Conservation (phyloP, 2,113 vertebrate genomes). For the Oryzias woworae region DNA sequence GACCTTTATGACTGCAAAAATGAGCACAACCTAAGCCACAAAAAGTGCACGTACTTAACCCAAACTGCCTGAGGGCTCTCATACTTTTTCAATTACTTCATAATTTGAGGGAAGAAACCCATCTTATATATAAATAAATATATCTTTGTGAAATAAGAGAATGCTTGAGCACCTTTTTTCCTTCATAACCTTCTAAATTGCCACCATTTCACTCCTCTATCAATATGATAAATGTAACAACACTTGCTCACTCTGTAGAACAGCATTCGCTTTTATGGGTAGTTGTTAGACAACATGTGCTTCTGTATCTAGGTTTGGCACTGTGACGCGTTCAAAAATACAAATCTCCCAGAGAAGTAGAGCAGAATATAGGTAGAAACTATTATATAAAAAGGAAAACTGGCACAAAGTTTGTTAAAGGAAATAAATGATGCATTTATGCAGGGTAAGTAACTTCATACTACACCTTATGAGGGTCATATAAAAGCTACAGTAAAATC, state of each 20-base stretch:
- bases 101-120: slow-evolving; percentile 40
- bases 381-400: slow-evolving; percentile 49
- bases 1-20: slow-evolving; percentile 77
- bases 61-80: slow-evolving; percentile 74
- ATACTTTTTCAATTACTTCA: slow-evolving; percentile 77
- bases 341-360: slow-evolving; percentile 58
- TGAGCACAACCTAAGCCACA: slow-evolving; percentile 62
- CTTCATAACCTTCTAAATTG: slow-evolving; percentile 66
- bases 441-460: slow-evolving; percentile 75
- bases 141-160: slow-evolving; percentile 67
- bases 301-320: slow-evolving; percentile 43
- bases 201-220: slow-evolving; percentile 56
- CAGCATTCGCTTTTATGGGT: slow-evolving; percentile 57
- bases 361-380: slow-evolving; percentile 41
- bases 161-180: slow-evolving; percentile 57
- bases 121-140: slow-evolving; percentile 63
- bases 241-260: slow-evolving; percentile 56
- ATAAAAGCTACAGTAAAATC: slow-evolving; percentile 75
- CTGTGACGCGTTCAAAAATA: slow-evolving; percentile 62
- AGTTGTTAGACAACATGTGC: slow-evolving; percentile 70
- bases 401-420: slow-evolving; percentile 69
- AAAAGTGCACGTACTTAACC: slow-evolving; percentile 76
- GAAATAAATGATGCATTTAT: slow-evolving; percentile 82
- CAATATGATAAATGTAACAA: slow-evolving; percentile 64
- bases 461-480: slow-evolving; percentile 72